Evolutionary conservation across 2,888 invertebrate genomes (phyloP), one percentile per base, ranked within the genome.

Genomic region (Gandaritis pyraliata): DNA sequence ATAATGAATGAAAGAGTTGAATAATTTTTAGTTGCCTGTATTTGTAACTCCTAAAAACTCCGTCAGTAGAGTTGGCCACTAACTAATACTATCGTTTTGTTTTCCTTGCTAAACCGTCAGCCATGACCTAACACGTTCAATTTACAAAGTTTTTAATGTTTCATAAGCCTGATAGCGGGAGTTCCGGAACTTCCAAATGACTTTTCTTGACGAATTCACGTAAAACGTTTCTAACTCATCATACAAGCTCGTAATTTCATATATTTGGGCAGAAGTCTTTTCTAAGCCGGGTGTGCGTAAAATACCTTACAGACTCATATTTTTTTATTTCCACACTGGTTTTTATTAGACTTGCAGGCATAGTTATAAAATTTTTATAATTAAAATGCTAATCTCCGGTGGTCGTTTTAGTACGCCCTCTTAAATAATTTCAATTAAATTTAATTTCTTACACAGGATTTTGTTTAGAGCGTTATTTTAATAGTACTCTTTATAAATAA

Each of bases 131-230:
- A 61, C 66, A 66, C 68, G 60, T 65, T 61, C 65, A 62, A 69
- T 65, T 63, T 48, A 39, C 50, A 49, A 69, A 71, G 65, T 71
- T 69, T 70, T 71, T 68, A 66, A 69, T 69, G 68, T 60, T 58
- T 68, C 68, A 61, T 64, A 65, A 65, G 66, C 1, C 60, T 64
- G 66, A 69, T 68, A 64, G 67, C 65, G 48, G 7, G 68, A 69
- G 66, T 66, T 68, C 61, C 47, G 46, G 45, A 69, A 69, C 63
- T 70, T 65, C 63, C 53, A 69, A 72, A 73, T 73, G 64, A 71
- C 64, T 69, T 71, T 74, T 69, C 68, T 71, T 64, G 67, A 72
- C 57, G 59, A 65, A 65, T 65, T 68, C 65, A 50, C 71, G 66
- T 70, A 66, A 70, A 70, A 58, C 65, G 66, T 64, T 66, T 64